Percentiles rank a stretch among this genome's conserved stretches.
These are phyloP conservation scores for Laothoe populi DNA, from an alignment of 2,888 invertebrate species.

Conservation along the genomic window DNA sequence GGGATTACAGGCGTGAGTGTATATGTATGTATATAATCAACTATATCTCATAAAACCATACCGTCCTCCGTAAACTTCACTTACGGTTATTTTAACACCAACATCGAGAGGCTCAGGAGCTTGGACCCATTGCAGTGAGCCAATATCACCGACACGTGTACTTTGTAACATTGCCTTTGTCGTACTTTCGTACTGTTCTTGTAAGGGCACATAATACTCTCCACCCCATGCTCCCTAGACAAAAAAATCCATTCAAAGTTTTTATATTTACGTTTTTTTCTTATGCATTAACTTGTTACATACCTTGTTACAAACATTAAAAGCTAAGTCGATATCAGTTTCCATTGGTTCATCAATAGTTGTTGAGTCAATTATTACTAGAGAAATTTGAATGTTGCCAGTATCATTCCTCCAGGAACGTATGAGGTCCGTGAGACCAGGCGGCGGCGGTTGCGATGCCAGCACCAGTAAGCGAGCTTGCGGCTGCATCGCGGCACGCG, in stretches of 20 bases:
- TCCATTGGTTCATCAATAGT: not conserved
- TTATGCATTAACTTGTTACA: not conserved
- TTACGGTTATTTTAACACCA: conserved; percentile 41
- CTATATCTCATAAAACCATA: not conserved
- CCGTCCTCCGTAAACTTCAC: conserved; percentile 12
- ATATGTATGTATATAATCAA: too few relatives aligned
- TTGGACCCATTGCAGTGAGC: conserved; percentile 43
- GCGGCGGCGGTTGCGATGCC: conserved; percentile 41
- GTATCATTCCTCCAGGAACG: conserved; percentile 42
- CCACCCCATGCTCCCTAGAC: not conserved
- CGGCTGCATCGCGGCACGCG: conserved; percentile 33
- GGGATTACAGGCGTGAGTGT: too few relatives aligned
- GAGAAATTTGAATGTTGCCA: conserved; percentile 37
- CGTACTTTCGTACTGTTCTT: conserved; percentile 2
- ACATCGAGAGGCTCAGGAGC: conserved; percentile 20
- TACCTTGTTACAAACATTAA: conserved; percentile 25
- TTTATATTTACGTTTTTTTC: not conserved
- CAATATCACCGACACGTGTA: conserved; percentile 37
- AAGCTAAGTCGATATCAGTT: conserved; percentile 16
- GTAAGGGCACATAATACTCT: not conserved
- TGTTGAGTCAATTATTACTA: conserved; percentile 37
- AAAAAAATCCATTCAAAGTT: not conserved
- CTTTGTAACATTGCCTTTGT: conserved; percentile 33
- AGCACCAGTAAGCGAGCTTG: conserved; percentile 41
- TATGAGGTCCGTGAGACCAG: conserved; percentile 43